Evolutionary conservation across 2,797 vertebrate genomes (phyloP).

Genomic region (Lindbergichthys nudifrons): DNA sequence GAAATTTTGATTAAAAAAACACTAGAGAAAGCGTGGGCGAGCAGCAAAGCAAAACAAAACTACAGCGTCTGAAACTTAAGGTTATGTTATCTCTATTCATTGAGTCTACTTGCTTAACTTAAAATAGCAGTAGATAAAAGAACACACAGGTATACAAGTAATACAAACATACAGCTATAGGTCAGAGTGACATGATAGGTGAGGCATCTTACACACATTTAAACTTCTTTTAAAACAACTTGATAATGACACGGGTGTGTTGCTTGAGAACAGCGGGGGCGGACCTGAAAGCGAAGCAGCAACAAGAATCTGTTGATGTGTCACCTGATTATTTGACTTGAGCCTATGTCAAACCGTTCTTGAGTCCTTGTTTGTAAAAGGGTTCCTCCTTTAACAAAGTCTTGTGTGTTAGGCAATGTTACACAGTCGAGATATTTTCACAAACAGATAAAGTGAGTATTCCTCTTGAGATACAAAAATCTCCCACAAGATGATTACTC

Average conservation of each 20-base stretch:
- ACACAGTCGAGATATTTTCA: constrained; percentile 1
- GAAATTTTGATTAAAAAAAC: constrained; percentile 51
- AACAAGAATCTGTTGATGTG: background rate
- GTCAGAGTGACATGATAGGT: background rate
- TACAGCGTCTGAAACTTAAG: constrained; percentile 21
- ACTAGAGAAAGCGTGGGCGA: constrained; percentile 53
- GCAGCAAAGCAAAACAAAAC: constrained; percentile 28
- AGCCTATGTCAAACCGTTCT: constrained; percentile 7
- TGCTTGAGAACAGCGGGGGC: constrained; percentile 42
- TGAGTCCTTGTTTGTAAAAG: constrained; percentile 28
- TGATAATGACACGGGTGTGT: background rate
- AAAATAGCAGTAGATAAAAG: constrained; percentile 31
- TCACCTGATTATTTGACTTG: background rate
- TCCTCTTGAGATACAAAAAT: background rate
- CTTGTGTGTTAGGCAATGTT: background rate
- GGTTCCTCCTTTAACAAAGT: constrained; percentile 1
- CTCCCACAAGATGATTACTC: no score
- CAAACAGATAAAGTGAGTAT: background rate
- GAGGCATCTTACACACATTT: background rate
- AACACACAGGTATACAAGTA: background rate
- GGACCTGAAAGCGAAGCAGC: constrained; percentile 7
- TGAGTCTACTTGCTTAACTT: constrained; percentile 22
- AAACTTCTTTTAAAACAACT: background rate
- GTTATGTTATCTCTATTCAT: constrained; percentile 14
- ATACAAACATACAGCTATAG: background rate